Conservation (phyloP, 2,797 vertebrate genomes). For the Tolypeutes matacus region DNA sequence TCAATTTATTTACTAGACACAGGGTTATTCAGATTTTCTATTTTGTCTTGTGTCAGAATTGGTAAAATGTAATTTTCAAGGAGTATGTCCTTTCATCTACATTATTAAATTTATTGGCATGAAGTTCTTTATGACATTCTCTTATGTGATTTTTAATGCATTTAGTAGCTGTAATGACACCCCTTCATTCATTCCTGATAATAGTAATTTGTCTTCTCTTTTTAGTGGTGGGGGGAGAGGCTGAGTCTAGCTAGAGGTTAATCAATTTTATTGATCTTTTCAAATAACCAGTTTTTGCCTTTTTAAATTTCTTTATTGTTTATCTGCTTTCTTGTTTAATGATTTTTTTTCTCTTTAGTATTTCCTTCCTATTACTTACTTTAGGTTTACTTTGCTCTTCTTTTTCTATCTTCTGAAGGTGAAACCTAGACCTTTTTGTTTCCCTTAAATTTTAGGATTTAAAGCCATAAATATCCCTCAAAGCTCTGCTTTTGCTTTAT, state of each 20-base stretch:
- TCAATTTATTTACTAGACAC: not conserved
- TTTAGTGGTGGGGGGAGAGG: not conserved
- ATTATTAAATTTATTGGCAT: not conserved
- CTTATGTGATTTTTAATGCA: not conserved
- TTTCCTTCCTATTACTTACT: not conserved
- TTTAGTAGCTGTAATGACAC: not conserved
- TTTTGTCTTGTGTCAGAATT: not conserved
- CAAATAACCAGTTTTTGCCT: not conserved
- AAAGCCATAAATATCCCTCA: slow-evolving; percentile 35
- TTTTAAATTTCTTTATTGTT: slow-evolving; percentile 7
- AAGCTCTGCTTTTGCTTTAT: not conserved
- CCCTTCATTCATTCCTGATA: not conserved
- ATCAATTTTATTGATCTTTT: slow-evolving; percentile 20
- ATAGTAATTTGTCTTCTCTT: not conserved
- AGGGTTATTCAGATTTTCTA: not conserved
- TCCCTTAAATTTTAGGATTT: not conserved
- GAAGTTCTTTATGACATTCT: not conserved
- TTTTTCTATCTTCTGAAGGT: slow-evolving; percentile 59
- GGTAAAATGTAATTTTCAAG: slow-evolving; percentile 9
- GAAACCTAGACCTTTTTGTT: not conserved
- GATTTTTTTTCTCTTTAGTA: slow-evolving; percentile 31
- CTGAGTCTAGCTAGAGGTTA: not conserved
- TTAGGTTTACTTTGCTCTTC: slow-evolving; percentile 25
- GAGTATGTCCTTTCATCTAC: not conserved
- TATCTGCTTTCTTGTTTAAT: not conserved